Conservation (phyloP, 2,888 invertebrate species). For the Oxycera nigricornis region DNA sequence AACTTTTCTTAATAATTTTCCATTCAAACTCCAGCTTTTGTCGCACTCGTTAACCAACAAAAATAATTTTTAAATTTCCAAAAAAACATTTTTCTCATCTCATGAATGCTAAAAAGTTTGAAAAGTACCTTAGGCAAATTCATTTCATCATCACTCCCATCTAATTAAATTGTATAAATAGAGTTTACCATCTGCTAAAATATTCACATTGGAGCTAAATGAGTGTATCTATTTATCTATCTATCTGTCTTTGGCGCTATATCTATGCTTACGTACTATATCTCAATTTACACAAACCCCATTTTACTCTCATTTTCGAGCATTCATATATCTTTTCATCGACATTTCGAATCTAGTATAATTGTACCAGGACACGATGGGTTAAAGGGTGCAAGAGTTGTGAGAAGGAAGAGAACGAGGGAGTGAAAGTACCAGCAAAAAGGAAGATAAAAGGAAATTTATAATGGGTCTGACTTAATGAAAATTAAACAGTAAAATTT, state of each 20-base stretch:
- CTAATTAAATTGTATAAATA: conserved; percentile 40
- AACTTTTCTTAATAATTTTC: too few relatives aligned
- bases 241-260: not conserved
- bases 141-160: conserved; percentile 22
- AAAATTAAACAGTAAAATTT: conserved; percentile 42
- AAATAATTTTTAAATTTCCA: too few relatives aligned
- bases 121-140: conserved; percentile 18
- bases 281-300: not conserved
- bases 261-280: not conserved
- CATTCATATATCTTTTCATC: not conserved
- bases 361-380: not conserved
- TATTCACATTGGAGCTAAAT: conserved; percentile 33
- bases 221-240: not conserved
- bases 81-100: too few relatives aligned
- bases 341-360: not conserved
- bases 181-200: conserved; percentile 37
- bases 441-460: conserved; percentile 24
- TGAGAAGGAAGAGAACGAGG: not conserved
- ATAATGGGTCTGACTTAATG: conserved; percentile 38
- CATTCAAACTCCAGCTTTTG: too few relatives aligned
- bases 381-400: not conserved
- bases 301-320: not conserved
- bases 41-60: too few relatives aligned
- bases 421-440: not conserved
- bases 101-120: not conserved